Base-by-base conservation (phyloP, 2,888 invertebrate genomes). In the Horisme vitalbata region DNA sequence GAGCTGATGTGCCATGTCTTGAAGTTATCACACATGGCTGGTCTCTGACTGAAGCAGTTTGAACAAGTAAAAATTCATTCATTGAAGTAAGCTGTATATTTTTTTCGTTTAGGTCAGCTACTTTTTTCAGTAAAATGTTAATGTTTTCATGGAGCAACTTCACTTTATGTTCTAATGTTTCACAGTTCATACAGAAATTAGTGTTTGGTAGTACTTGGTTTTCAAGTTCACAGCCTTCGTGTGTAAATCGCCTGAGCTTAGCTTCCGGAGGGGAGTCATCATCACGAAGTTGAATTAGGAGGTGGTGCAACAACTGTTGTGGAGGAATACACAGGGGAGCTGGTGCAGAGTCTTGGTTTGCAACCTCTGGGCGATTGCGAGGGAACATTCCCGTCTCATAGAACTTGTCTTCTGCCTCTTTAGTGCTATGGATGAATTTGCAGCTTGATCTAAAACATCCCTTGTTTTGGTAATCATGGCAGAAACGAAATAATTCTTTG, bases 371-470 rank as follows among this genome's bases (percentile, higher is more conserved):
- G 7, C 18, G 23, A 8, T 15, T 23, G 2, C 92, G 91, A 32
- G 94, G 89, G 62, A 93, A 91, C 28, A 91, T 90, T 12, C 93
- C 93, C 36, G 91, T 89, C 45, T 83, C 77, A 61, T 92, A 94
- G 68, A 93, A 94, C 50, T 90, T 89, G 50, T 94, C 93, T 73
- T 94, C 94, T 35, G 94, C 94, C 65, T 93, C 93, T 34, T 92
- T 80, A 4, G 92, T 90, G 63, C 94, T 93, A 72, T 95, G 95
- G 41, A 94, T 82, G 72, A 94, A 95, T 61, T 92, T 92, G 71
- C 94, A 94, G 59, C 91, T 93, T 6, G 80, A 73, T 63, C 92
- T 87, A 45, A 93, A 91, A 53, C 91, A 90, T 55, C 94, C 94
- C 67, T 93, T 93, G 74, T 95, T 95, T 81, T 94, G 94, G 67